Conservation (phyloP, 1,140 invertebrate genomes). For the Drosophila nebulosa region DNA sequence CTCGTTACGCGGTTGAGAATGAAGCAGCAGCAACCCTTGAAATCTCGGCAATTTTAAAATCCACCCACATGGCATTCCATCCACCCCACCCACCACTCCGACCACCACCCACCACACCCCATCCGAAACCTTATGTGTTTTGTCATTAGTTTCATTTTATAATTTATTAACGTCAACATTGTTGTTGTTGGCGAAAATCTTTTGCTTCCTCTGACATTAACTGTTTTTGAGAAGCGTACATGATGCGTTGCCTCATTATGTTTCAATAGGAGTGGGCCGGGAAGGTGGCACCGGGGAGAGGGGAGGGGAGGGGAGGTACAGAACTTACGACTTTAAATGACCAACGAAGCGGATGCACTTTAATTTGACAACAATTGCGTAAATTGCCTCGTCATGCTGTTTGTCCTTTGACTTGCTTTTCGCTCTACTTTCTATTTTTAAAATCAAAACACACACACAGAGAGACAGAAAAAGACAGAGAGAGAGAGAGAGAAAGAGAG, state of each 20-base stretch:
- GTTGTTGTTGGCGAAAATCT: slow-evolving; percentile 41
- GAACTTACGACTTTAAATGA: slow-evolving; percentile 69
- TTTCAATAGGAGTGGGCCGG: too few relatives aligned
- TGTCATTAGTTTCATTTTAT: slow-evolving; percentile 81
- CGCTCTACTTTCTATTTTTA: slow-evolving; percentile 4
- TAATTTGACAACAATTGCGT: slow-evolving; percentile 80
- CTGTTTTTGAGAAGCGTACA: slow-evolving; percentile 79
- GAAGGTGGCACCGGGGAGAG: background rate
- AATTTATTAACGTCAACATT: slow-evolving; percentile 80
- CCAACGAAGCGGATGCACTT: slow-evolving; percentile 80
- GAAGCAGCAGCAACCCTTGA: slow-evolving; percentile 26
- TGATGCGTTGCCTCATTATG: slow-evolving; percentile 53
- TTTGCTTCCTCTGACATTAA: slow-evolving; percentile 15
- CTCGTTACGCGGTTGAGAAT: slow-evolving; percentile 72
- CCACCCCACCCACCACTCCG: background rate
- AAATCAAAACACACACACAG: background rate
- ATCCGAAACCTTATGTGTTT: slow-evolving; percentile 54
- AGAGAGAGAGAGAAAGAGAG: background rate
- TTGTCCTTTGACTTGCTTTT: slow-evolving; percentile 63
- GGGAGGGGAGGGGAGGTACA: background rate
- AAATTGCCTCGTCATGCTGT: slow-evolving; percentile 76
- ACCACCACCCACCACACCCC: slow-evolving; percentile 11
- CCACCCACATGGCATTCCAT: background rate
- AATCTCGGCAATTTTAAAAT: slow-evolving; percentile 48
- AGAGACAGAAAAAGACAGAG: background rate